Base-by-base conservation (phyloP, 2,888 invertebrate species). In the Tetragonisca angustula region DNA sequence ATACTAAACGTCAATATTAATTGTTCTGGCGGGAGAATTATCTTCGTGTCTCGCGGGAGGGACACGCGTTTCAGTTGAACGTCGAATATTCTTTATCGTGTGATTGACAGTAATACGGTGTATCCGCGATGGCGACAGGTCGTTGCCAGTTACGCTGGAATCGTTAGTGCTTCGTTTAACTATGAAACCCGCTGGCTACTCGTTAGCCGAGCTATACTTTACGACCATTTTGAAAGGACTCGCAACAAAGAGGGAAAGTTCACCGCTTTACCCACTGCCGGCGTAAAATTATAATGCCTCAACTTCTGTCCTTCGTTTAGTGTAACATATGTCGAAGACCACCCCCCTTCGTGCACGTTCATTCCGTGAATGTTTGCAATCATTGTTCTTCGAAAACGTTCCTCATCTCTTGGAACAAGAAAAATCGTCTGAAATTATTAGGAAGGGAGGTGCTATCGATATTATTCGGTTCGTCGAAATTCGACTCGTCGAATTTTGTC, bases 281-380 rank as follows among this genome's bases (percentile, higher is more conserved):
- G 64, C 54, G 64, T 68, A 24, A 85, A 87, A 87, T 87, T 81
- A 84, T 62, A 69, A 75, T 73, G 80, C 76, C 73, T 71, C 82
- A 67, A 72, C 69, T 79, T 86, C 69, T 82, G 74, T 73, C 73
- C 49, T 61, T 78, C 54, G 78, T 86, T 82, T 64, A 67, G 15
- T 79, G 75, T 78, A 84, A 81, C 86, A 86, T 80, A 76, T 84
- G 86, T 76, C 36, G 56, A 21, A 68, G 27, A 67, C 65, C 81
- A 72, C 78, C 76, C 70, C 43, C 72, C 65, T 24, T 27, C 27
- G 19, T 56, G 52, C 21, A 54, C 11, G 43, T 43, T 67, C 24
- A 11, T 24, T 74, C 43, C 32, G 15, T 19, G 2, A 32, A 64
- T 27, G 24, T 61, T 61, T 27, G 6, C 62, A 21, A 19, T 13